A percentile compares a stretch with the other conserved stretches of the same genome.
Conservation (phyloP, 2,113 vertebrate genomes). For the Alaudala cheleensis region DNA sequence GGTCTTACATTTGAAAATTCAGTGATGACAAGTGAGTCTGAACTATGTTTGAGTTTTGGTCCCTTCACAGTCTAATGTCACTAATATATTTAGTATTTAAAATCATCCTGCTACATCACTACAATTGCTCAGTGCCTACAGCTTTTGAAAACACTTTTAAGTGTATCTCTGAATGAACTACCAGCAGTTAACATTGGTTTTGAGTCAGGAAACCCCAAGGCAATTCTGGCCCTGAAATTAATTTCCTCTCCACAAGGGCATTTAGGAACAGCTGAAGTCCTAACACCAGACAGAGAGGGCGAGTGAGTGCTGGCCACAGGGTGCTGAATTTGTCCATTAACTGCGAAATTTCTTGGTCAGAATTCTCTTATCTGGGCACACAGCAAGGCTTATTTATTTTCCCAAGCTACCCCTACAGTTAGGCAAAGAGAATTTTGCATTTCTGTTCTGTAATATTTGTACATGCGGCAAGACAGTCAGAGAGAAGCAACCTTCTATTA, state of each 20-base stretch:
- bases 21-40: not conserved
- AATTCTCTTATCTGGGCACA: slow-evolving; percentile 16
- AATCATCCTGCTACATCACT: not conserved
- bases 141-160: slow-evolving; percentile 3
- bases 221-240: not conserved
- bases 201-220: not conserved
- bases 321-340: not conserved
- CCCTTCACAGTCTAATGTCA: slow-evolving; percentile 20
- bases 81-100: slow-evolving; percentile 2
- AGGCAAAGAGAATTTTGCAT: slow-evolving; percentile 45
- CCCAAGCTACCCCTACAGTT: slow-evolving; percentile 40
- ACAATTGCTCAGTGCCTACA: not conserved
- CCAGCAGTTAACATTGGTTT: not conserved
- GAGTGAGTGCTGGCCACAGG: not conserved
- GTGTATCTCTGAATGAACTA: not conserved
- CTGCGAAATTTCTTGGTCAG: not conserved
- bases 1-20: not conserved
- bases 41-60: not conserved
- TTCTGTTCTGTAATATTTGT: slow-evolving; percentile 40
- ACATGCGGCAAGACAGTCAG: not conserved
- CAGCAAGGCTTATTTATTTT: slow-evolving; percentile 38
- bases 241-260: not conserved
- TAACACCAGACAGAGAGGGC: not conserved
- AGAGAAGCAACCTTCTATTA: not conserved
- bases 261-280: not conserved